Evolutionary conservation across 1,140 invertebrate genomes (phyloP).

Genomic region (Drosophila fuyamai): DNA sequence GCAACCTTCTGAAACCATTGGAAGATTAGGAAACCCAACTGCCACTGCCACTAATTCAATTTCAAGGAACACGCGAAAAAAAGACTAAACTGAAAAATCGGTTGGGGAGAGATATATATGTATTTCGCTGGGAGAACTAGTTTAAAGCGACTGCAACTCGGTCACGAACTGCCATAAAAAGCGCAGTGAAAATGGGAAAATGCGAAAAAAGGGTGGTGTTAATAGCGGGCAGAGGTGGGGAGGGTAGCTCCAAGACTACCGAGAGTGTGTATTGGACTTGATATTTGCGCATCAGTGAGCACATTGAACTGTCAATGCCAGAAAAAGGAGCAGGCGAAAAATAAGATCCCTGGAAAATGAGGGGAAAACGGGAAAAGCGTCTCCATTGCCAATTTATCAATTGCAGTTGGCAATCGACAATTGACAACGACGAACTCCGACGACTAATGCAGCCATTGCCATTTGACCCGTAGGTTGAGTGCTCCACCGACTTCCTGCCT

Average conservation of each 20-base stretch:
- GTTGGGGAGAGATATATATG: constrained; percentile 8
- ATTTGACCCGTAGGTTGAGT: constrained; percentile 56
- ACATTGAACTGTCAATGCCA: constrained; percentile 82
- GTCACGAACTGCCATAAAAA: constrained; percentile 81
- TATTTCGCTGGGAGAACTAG: constrained; percentile 25
- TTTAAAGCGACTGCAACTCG: constrained; percentile 77
- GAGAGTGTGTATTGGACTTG: constrained; percentile 74
- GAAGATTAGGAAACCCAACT: constrained; percentile 61
- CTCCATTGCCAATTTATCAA: constrained; percentile 76
- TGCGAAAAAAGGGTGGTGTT: neutral
- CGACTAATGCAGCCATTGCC: constrained; percentile 70
- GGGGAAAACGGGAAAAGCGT: constrained; percentile 24
- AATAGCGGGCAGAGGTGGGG: neutral
- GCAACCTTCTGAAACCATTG: constrained; percentile 45
- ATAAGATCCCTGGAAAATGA: constrained; percentile 33
- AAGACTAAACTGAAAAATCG: constrained; percentile 41
- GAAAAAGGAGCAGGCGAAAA: constrained; percentile 15
- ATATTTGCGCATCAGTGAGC: constrained; percentile 81
- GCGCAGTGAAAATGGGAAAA: constrained; percentile 61
- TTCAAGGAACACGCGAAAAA: constrained; percentile 58
- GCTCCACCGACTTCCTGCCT: constrained; percentile 3
- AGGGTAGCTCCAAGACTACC: constrained; percentile 6
- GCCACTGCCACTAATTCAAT: constrained; percentile 80
- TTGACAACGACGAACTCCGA: constrained; percentile 51
- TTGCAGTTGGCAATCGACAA: constrained; percentile 70